Percentiles rank a stretch among this genome's conserved stretches.
Evolutionary conservation across 2,113 vertebrate species (phyloP).

Genomic region (Zeus faber): DNA sequence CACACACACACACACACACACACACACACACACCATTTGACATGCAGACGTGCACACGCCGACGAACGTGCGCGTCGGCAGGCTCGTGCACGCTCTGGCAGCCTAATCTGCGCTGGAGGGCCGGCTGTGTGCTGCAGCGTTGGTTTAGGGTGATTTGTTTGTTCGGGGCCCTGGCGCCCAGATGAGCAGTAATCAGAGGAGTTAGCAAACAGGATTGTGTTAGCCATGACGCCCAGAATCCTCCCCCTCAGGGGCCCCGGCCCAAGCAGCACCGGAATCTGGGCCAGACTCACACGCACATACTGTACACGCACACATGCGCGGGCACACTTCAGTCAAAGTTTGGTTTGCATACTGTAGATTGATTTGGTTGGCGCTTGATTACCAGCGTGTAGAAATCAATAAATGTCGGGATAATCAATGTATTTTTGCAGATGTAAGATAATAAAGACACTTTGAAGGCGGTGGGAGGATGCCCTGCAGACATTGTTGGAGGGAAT

Average conservation of each 20-base stretch:
- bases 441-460: too few species aligned
- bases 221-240: constrained; percentile 59
- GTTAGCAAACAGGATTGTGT: constrained; percentile 76
- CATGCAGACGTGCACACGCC: constrained; percentile 8
- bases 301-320: not conserved
- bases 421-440: too few species aligned
- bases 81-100: not conserved
- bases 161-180: constrained; percentile 61
- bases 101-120: constrained; percentile 39
- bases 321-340: not conserved
- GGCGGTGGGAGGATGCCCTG: too few species aligned
- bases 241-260: constrained; percentile 49
- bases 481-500: too few species aligned
- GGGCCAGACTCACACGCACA: constrained; percentile 24
- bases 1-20: too few species aligned
- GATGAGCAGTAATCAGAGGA: constrained; percentile 74
- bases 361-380: too few species aligned
- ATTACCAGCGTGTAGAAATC: too few species aligned
- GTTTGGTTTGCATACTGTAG: too few species aligned
- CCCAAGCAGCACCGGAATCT: constrained; percentile 50
- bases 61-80: not conserved
- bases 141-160: constrained; percentile 64
- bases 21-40: too few species aligned
- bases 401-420: too few species aligned
- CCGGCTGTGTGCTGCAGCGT: constrained; percentile 54